Conservation (phyloP, 1,140 invertebrate species). For the Littorina saxatilis region DNA sequence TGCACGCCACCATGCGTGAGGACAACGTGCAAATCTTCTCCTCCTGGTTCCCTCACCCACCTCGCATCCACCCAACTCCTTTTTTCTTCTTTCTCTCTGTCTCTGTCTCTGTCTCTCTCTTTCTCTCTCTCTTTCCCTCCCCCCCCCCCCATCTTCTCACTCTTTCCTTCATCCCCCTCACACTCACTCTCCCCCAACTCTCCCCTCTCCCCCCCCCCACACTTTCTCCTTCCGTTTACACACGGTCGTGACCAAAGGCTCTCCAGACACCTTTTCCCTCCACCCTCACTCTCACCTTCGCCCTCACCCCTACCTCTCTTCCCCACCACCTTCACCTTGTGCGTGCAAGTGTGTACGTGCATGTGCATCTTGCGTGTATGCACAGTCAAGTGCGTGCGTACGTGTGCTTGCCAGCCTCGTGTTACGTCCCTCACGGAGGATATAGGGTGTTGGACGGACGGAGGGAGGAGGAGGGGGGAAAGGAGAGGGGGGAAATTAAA, state of each 20-base stretch:
- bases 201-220: background rate
- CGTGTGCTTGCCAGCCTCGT: constrained; percentile 34
- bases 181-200: too few relatives aligned
- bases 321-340: background rate
- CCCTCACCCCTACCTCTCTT: background rate
- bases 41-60: background rate
- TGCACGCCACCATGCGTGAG: constrained; percentile 35
- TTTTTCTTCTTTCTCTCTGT: background rate
- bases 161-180: background rate
- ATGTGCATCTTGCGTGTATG: constrained; percentile 7
- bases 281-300: background rate
- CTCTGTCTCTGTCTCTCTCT: background rate
- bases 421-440: constrained; percentile 38
- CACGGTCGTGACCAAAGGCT: background rate
- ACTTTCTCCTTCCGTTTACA: background rate
- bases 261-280: background rate
- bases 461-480: too few relatives aligned
- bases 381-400: constrained; percentile 32
- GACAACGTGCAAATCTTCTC: constrained; percentile 38
- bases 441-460: too few relatives aligned
- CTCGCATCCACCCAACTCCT: background rate
- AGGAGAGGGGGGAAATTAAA: constrained; percentile 32
- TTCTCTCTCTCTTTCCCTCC: background rate
- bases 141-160: background rate
- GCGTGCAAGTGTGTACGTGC: constrained; percentile 8